phyloP scores from a whole-genome alignment of 1,140 invertebrate species.

The Nymphalis io region DNA sequence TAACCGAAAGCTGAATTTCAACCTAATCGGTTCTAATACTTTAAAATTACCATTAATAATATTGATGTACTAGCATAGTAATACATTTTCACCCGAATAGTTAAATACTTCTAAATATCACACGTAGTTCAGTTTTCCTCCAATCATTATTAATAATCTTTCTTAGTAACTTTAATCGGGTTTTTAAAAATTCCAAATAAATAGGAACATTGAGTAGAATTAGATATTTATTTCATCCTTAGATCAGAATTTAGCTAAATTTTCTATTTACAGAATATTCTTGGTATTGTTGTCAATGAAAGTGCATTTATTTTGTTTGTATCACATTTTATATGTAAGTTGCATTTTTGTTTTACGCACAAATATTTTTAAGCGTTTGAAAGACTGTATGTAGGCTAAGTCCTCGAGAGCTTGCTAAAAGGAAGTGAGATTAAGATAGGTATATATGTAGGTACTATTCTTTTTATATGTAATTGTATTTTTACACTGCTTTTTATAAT shows the following conservation, averaged over 20 bases:
- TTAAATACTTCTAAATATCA: not conserved
- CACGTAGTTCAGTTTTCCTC: not conserved
- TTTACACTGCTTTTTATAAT: conserved; percentile 43
- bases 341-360: conserved; percentile 12
- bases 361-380: conserved; percentile 35
- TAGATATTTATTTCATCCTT: not conserved
- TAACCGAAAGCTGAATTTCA: too few relatives aligned
- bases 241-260: not conserved
- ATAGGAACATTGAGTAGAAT: not conserved
- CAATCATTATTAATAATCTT: not conserved
- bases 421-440: conserved; percentile 50
- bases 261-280: not conserved
- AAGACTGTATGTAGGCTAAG: conserved; percentile 47
- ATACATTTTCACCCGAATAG: not conserved
- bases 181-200: not conserved
- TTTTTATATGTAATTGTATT: conserved; percentile 46
- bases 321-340: conserved; percentile 1
- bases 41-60: too few relatives aligned
- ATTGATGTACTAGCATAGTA: not conserved
- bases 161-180: not conserved
- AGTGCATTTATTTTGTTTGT: conserved; percentile 4
- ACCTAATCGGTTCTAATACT: too few relatives aligned
- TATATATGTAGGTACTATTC: conserved; percentile 41
- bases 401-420: conserved; percentile 37
- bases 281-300: not conserved